Percentiles rank a stretch among this genome's conserved stretches.
Evolutionary conservation across 2,888 invertebrate genomes (phyloP).

Genomic region (Ctenicera cuprea): DNA sequence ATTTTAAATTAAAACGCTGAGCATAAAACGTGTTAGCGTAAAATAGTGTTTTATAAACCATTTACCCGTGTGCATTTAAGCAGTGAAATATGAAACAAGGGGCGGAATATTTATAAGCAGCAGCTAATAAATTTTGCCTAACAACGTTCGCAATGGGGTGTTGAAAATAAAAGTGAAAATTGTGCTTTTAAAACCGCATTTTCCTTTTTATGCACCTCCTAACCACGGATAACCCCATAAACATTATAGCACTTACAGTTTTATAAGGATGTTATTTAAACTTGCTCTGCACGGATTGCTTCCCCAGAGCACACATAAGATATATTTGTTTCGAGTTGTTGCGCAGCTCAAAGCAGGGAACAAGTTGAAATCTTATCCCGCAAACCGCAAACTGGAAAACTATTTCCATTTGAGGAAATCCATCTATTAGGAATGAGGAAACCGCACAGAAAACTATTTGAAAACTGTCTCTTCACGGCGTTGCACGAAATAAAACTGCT

Average conservation of each 20-base stretch:
- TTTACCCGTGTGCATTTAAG: conserved; percentile 49
- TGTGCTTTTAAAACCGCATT: conserved; percentile 17
- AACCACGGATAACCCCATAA: neutral
- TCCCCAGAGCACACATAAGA: conserved; percentile 9
- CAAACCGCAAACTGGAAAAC: conserved; percentile 39
- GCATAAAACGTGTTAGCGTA: conserved; percentile 47
- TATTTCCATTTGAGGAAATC: conserved; percentile 41
- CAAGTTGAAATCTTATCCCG: conserved; percentile 27
- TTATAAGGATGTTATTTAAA: conserved; percentile 6
- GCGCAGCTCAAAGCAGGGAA: conserved; percentile 18
- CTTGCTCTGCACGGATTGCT: neutral
- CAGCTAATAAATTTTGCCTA: conserved; percentile 50
- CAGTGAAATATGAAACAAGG: conserved; percentile 54
- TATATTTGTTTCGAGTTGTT: conserved; percentile 23
- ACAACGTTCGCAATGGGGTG: conserved; percentile 39
- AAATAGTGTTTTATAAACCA: conserved; percentile 52
- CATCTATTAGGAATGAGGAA: conserved; percentile 17
- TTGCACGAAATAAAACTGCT: conserved; percentile 21
- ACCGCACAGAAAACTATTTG: conserved; percentile 29
- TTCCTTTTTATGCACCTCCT: conserved; percentile 15
- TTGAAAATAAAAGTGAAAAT: conserved; percentile 39
- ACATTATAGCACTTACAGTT: neutral
- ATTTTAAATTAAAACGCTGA: conserved; percentile 43
- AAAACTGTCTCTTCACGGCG: conserved; percentile 16
- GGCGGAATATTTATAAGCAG: conserved; percentile 52